Percentiles rank a stretch among this genome's conserved stretches.
Conservation (phyloP, 2,113 vertebrate genomes). For the human (Homo sapiens) region GRCh38 chr14:53072501-53073000, state of each 20-base stretch:
- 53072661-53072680: conserved; percentile 97
- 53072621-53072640: conserved; percentile 99
- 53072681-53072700: conserved; percentile 97
- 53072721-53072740: not conserved
- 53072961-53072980: not conserved
- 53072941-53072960: not conserved
- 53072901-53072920: not conserved
- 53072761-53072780: not conserved
- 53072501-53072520: not conserved
- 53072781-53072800: not conserved
- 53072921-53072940: not conserved
- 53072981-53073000: not conserved
- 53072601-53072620: conserved; percentile 97
- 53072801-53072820: conserved; percentile 44
- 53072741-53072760: not conserved
- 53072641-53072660: conserved; percentile 98
- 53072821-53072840: conserved; percentile 9
- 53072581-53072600: conserved; percentile 85
- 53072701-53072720: conserved; percentile 86
- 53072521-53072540: not conserved
- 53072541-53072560: not conserved
- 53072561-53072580: not conserved
- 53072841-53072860: not conserved
- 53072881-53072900: not conserved
- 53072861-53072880: not conserved